A percentile compares a stretch with the other conserved stretches of the same genome.
Conservation (phyloP, 1,140 invertebrate species). For the Zaprionus capensis region DNA sequence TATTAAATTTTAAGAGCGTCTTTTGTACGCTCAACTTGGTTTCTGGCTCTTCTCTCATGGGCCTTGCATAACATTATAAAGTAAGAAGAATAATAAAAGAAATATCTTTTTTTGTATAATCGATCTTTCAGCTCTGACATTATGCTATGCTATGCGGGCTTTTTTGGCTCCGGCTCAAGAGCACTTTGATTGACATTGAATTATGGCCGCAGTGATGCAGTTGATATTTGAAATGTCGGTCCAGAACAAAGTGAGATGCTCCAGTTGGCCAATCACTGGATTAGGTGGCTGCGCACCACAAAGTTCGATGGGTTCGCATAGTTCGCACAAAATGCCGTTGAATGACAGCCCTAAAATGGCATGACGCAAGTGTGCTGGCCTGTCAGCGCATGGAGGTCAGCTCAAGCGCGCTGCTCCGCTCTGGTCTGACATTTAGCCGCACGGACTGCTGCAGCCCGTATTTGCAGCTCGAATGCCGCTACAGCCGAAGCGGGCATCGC, state of each 20-base stretch:
- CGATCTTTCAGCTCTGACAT: conserved; percentile 11
- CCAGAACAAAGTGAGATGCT: conserved; percentile 36
- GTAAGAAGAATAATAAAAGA: neutral
- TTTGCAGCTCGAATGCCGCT: conserved; percentile 35
- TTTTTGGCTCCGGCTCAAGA: neutral
- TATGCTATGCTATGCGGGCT: conserved; percentile 38
- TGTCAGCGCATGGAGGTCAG: conserved; percentile 72
- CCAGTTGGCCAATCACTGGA: conserved; percentile 43
- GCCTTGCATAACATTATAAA: conserved; percentile 18
- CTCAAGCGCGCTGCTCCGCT: conserved; percentile 9
- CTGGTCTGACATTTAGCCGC: conserved; percentile 67
- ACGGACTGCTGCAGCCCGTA: conserved; percentile 29
- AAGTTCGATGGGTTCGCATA: conserved; percentile 13
- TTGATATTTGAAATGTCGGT: conserved; percentile 9
- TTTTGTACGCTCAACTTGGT: conserved; percentile 22
- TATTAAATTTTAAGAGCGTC: conserved; percentile 46
- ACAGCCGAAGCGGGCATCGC: conserved; percentile 27
- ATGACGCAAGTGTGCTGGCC: conserved; percentile 49
- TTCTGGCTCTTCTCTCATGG: conserved; percentile 15
- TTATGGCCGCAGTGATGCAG: conserved; percentile 15
- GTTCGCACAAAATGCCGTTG: conserved; percentile 52
- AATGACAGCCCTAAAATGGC: conserved; percentile 72
- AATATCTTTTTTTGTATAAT: neutral
- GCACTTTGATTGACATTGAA: conserved; percentile 31
- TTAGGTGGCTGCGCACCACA: conserved; percentile 21